These are phyloP conservation scores for Corvus cornix DNA, from an alignment of 2,113 vertebrate genomes.

Conservation along the genomic window DNA sequence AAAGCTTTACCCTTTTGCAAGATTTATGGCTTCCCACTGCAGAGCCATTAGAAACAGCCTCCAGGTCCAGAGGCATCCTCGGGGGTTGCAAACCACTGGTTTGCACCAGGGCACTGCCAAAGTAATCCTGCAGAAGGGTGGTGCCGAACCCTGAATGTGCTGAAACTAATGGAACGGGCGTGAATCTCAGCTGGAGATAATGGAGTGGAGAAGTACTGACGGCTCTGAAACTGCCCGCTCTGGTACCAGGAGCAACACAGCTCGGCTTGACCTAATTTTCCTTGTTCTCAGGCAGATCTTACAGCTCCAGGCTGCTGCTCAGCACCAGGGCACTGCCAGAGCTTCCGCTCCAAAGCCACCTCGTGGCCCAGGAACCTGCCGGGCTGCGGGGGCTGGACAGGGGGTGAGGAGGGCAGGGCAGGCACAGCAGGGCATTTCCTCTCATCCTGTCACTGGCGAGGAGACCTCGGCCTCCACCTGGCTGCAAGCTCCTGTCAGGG, in stretches of 20 bases:
- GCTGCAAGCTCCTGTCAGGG: not conserved
- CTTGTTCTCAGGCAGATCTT: not conserved
- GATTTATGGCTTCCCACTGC: not conserved
- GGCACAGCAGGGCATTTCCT: not conserved
- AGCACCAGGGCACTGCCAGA: not conserved
- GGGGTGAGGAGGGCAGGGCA: not conserved
- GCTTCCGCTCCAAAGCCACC: not conserved
- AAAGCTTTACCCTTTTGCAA: not conserved
- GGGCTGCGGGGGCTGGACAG: fast-evolving
- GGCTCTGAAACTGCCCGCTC: not conserved
- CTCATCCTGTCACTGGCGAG: too few species aligned
- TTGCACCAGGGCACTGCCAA: not conserved
- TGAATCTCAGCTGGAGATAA: not conserved
- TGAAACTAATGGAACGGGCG: not conserved
- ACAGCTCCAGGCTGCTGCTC: not conserved
- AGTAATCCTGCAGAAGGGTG: not conserved
- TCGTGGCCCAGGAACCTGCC: not conserved
- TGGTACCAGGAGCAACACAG: not conserved
- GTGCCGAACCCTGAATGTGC: not conserved
- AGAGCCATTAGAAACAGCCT: not conserved
- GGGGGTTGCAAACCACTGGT: not conserved
- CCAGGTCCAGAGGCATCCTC: not conserved
- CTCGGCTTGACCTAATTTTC: not conserved
- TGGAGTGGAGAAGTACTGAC: not conserved
- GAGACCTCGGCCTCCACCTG: not conserved